A percentile compares a stretch with the other conserved stretches of the same genome.
These are phyloP conservation scores for Empidonax traillii DNA, from an alignment of 2,113 vertebrate species.

Conservation along the genomic window DNA sequence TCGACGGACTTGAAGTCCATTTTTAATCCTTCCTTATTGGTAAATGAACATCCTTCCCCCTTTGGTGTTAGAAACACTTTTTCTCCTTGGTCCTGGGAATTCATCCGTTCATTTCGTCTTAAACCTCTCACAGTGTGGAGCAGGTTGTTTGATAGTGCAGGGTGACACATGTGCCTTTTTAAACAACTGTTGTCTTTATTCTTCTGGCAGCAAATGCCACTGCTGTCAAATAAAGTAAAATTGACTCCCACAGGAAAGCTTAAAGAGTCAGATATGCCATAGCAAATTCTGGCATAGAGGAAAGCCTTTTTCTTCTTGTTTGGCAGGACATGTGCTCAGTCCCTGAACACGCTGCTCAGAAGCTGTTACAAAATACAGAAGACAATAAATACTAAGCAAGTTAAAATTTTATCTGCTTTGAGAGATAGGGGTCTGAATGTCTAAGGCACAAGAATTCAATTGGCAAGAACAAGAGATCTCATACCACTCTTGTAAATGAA, in stretches of 20 bases:
- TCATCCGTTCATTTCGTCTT: conserved; percentile 42
- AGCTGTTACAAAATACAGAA: conserved; percentile 1
- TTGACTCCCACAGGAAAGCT: conserved; percentile 47
- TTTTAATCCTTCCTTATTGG: conserved; percentile 11
- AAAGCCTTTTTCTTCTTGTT: not conserved
- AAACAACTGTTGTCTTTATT: conserved; percentile 46
- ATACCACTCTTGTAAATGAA: conserved; percentile 21
- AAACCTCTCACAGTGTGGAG: not conserved
- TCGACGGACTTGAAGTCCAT: not conserved
- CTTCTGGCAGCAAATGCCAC: conserved; percentile 37
- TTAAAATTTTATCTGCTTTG: conserved; percentile 35
- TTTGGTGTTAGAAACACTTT: conserved; percentile 40
- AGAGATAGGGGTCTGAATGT: conserved; percentile 30
- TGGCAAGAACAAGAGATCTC: not conserved
- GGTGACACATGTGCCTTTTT: not conserved
- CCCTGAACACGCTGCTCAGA: not conserved
- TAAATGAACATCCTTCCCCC: conserved; percentile 19
- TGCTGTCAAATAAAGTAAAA: conserved; percentile 53
- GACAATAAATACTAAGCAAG: not conserved
- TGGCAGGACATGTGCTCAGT: not conserved
- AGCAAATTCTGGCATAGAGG: not conserved
- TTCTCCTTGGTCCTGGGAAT: conserved; percentile 22
- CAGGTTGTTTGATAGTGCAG: conserved; percentile 40
- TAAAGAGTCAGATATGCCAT: conserved; percentile 1
- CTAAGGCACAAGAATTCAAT: not conserved